Conservation (phyloP, 2,888 invertebrate genomes). For the Notodonta ziczac region DNA sequence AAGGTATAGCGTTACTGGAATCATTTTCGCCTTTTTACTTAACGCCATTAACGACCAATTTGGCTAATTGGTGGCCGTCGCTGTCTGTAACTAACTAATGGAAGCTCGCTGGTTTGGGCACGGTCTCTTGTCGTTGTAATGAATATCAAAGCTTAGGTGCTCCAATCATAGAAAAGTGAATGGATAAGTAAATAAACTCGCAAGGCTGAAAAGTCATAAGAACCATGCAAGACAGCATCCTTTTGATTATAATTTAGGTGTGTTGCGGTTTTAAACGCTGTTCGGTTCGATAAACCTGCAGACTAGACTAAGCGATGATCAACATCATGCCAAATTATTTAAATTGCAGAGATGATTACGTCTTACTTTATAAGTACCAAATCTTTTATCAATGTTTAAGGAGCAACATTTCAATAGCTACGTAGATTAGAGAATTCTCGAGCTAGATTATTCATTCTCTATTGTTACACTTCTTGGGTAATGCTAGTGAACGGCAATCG, state of each 20-base stretch:
- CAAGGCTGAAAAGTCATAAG: too few species aligned
- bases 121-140: conserved; percentile 22
- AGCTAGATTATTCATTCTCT: conserved; percentile 6
- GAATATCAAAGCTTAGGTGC: too few species aligned
- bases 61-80: conserved; percentile 48
- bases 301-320: too few species aligned
- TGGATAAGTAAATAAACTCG: too few species aligned
- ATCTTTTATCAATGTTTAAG: not conserved
- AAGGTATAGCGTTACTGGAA: conserved; percentile 13
- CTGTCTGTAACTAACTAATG: conserved; percentile 28
- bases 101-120: conserved; percentile 25
- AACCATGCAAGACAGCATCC: too few species aligned
- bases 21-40: conserved; percentile 33
- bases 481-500: conserved; percentile 6
- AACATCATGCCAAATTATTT: too few species aligned
- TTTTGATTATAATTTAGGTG: too few species aligned
- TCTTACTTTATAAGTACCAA: too few species aligned
- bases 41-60: conserved; percentile 53
- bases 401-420: not conserved
- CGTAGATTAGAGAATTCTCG: not conserved
- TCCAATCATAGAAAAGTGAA: too few species aligned
- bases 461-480: conserved; percentile 20
- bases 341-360: too few species aligned
- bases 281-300: too few species aligned
- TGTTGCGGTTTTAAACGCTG: too few species aligned